Base-by-base conservation (phyloP, 2,113 vertebrate species). In the Hemiprocne comata region DNA sequence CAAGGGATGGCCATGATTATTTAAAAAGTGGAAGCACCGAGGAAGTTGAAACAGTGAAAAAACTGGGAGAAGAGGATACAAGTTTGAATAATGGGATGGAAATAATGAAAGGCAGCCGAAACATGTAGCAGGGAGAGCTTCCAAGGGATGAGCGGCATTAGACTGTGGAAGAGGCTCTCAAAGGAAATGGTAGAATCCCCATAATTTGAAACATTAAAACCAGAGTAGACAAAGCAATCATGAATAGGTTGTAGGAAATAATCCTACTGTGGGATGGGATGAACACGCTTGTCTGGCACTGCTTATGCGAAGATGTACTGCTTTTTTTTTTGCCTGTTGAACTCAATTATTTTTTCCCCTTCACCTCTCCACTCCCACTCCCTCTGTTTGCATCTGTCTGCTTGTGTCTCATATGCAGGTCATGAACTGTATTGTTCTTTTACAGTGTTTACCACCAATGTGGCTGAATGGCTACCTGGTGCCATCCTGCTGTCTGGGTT, bases 111-210 rank as follows among this genome's bases (percentile, higher is more conserved):
- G 51, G 76, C 61, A 85, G 71, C 33, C 0, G 46, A 1, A 79
- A 77, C 51, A 50, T 0, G 0, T 26, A 46, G 73, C 77, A 60
- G 67, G 89, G 90, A 93, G 83, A 85, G 81, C 78, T 94, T 95
- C 89, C 87, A 95, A 80, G 36, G 50, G 78, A 87, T 94, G 64
- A 96, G 36, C 14, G 6, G 84, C 55, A 62, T 92, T 85, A 93
- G 62, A 17, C 58, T 82, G 77, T 25, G 18, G 71, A 87, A 86
- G 57, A 89, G 40, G 34, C 15, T 95, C 96, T 95, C 91, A 87
- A 66, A 94, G 93, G 95, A 93, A 70, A 73, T 89, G 62, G 42
- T 93, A 58, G 85, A 94, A 95, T 94, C 91, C 91, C 71, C 89
- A 14, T 95, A 85, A 89, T 94, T 85, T 93, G 84, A 84, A 93